Conservation (phyloP, 2,113 vertebrate species). For the Stomatorhinus ivindoensis region DNA sequence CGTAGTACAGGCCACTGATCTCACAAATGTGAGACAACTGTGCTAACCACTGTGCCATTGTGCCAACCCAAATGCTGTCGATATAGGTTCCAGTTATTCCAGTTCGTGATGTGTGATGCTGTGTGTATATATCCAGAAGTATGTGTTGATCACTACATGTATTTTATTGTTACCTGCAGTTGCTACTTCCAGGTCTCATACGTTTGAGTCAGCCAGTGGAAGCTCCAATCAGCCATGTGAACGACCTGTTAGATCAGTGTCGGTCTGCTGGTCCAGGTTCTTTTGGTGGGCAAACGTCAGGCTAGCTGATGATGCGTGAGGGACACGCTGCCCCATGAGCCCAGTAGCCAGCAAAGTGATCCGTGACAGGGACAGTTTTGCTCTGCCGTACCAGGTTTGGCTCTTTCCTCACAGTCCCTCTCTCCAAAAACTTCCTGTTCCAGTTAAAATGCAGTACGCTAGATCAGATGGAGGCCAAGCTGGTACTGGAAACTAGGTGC, state of each 20-base stretch:
- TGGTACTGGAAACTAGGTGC: background rate
- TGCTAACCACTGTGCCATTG: background rate
- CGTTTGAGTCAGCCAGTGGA: background rate
- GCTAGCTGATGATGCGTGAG: constrained; percentile 41
- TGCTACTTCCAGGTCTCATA: background rate
- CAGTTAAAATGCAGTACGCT: background rate
- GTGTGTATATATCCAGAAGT: background rate
- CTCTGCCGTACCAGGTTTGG: background rate
- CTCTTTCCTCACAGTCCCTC: background rate
- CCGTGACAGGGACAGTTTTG: background rate
- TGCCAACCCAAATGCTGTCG: background rate
- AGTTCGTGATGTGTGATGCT: background rate
- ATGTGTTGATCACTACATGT: background rate
- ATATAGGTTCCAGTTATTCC: background rate
- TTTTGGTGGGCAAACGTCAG: constrained; percentile 49
- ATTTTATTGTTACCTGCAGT: background rate
- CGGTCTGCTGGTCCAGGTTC: constrained; percentile 46
- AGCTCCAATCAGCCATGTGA: constrained; percentile 26
- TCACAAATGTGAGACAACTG: background rate
- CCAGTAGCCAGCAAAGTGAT: background rate
- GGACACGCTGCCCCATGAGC: constrained; percentile 24
- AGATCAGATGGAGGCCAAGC: background rate
- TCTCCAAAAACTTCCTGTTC: background rate
- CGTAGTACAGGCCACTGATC: background rate
- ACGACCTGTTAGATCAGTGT: constrained; percentile 46